Base-by-base conservation (phyloP, 2,888 invertebrate genomes). In the Mayetiola destructor region DNA sequence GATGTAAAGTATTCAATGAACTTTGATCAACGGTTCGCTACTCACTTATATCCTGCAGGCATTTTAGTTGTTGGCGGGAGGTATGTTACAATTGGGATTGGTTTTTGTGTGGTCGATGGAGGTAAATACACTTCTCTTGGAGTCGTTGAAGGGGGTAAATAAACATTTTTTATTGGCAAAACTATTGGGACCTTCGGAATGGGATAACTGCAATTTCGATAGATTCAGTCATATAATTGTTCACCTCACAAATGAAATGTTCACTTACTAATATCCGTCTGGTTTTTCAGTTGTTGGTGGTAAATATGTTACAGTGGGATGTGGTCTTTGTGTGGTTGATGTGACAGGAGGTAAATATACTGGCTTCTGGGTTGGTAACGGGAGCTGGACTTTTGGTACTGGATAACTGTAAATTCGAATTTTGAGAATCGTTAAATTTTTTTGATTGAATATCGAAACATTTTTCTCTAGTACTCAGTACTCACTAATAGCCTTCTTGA, bases 81-180 rank as follows among this genome's bases (percentile, higher is more conserved):
- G 23, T 42, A 42, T n/a, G 48, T 48, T n/a, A n/a, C n/a, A 6
- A 1, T 48, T 48, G 48, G 48, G 16, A 48, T n/a, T 48, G 48
- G 18, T 48, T 27, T 23, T 27, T 8, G 23, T 2, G 42, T 42
- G 20, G 42, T 42, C 2, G 9, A 3, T 21, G 39, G 39, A 21
- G 40, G 21, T 2, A 40, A 2, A 9, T 8, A 5, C 5, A 48
- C n/a, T 27, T 27, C 3, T n/a, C 2, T 27, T 23, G 6, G 2
- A 27, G 48, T n/a, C n/a, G n/a, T n/a, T n/a, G 48, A 5, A n/a
- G 8, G n/a, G 48, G 48, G 18, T 48, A 48, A n/a, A n/a, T n/a
- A n/a, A n/a, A n/a, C n/a, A n/a, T n/a, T n/a, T n/a, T n/a, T n/a
- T n/a, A n/a, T n/a, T n/a, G n/a, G n/a, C n/a, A n/a, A n/a, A n/a